These are phyloP conservation scores for Agonopterix heracliana DNA, from an alignment of 2,888 invertebrate species.

Conservation along the genomic window DNA sequence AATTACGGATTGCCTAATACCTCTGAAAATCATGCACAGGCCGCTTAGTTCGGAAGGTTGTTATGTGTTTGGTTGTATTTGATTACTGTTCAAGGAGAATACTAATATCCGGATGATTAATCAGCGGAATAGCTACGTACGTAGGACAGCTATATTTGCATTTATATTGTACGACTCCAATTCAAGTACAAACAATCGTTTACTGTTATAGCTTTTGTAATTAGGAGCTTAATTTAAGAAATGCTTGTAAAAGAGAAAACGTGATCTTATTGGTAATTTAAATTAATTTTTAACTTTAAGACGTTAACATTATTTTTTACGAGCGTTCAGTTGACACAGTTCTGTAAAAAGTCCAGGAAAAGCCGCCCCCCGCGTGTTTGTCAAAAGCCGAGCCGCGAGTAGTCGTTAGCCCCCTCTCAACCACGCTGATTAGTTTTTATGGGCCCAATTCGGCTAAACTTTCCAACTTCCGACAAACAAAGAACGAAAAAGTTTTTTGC, in stretches of 20 bases:
- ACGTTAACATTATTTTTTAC: constrained; percentile 38
- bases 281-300: constrained; percentile 35
- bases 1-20: constrained; percentile 1
- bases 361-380: constrained; percentile 43
- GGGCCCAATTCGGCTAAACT: constrained; percentile 32
- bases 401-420: constrained; percentile 48
- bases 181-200: too few species aligned
- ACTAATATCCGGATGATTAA: not conserved
- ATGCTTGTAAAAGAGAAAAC: too few species aligned
- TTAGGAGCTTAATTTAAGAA: too few species aligned
- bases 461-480: constrained; percentile 30
- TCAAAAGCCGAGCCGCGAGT: constrained; percentile 42
- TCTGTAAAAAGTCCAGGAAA: constrained; percentile 31
- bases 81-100: constrained; percentile 33
- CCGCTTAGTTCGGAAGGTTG: constrained; percentile 24
- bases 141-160: not conserved
- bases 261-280: constrained; percentile 13
- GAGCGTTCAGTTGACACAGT: constrained; percentile 30
- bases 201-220: too few species aligned
- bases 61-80: constrained; percentile 29
- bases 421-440: constrained; percentile 57
- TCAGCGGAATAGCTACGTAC: not conserved
- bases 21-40: not conserved
- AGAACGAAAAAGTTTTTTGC: constrained; percentile 1
- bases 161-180: too few species aligned